phyloP scores from a whole-genome alignment of 2,888 invertebrate genomes.

The Stratiomys singularior region DNA sequence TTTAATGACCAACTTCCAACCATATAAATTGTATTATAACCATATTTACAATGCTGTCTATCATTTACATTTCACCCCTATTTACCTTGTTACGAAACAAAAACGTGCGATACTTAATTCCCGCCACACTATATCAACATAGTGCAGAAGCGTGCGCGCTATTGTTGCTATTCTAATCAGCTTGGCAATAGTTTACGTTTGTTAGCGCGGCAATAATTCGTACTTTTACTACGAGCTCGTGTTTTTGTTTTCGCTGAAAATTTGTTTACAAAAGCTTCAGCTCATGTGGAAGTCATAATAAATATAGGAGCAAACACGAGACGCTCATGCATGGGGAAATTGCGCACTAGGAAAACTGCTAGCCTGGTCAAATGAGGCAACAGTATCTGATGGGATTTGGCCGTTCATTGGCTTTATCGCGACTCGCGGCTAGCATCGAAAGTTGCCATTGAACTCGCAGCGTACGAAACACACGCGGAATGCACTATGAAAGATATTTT shows the following conservation, averaged over 20 bases:
- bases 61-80: background rate
- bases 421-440: background rate
- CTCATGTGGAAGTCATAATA: constrained; percentile 15
- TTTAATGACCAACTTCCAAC: background rate
- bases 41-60: background rate
- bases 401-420: constrained; percentile 26
- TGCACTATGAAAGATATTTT: background rate
- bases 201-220: background rate
- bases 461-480: background rate
- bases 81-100: constrained; percentile 9
- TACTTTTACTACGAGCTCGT: constrained; percentile 21
- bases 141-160: constrained; percentile 2
- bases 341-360: constrained; percentile 39
- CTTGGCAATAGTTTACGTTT: constrained; percentile 24
- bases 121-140: constrained; percentile 22
- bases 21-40: no score
- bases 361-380: constrained; percentile 36
- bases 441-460: constrained; percentile 27
- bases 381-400: constrained; percentile 28
- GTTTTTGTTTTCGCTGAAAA: constrained; percentile 29
- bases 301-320: background rate
- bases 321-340: constrained; percentile 10
- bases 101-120: background rate
- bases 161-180: constrained; percentile 20
- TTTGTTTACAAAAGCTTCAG: constrained; percentile 13